Conservation (phyloP, 2,888 invertebrate species). For the Pollenia griseotomentosa region DNA sequence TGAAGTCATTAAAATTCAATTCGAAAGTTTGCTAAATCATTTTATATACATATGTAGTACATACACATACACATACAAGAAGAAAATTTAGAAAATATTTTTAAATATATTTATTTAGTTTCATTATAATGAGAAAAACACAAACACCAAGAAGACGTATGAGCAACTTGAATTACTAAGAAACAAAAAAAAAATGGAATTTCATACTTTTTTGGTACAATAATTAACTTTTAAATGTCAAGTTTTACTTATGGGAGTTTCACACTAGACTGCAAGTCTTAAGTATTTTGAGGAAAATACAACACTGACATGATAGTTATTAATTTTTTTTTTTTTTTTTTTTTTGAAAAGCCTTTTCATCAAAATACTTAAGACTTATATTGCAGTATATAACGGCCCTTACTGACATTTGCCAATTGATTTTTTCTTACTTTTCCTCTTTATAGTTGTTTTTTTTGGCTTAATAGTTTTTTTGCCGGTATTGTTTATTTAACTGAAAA, state of each 20-base stretch:
- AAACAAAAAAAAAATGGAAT: not conserved
- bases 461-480: too few relatives aligned
- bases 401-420: not conserved
- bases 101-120: not conserved
- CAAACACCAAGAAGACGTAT: constrained; percentile 12
- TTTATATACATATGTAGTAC: not conserved
- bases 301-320: too few relatives aligned
- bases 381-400: too few relatives aligned
- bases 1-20: constrained; percentile 66
- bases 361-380: too few relatives aligned
- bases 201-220: too few relatives aligned
- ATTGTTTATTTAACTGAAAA: not conserved
- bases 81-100: not conserved
- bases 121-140: constrained; percentile 3
- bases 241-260: not conserved
- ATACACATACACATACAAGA: not conserved
- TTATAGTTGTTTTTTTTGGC: not conserved
- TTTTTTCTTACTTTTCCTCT: not conserved
- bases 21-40: constrained; percentile 53
- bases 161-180: constrained; percentile 17
- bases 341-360: too few relatives aligned
- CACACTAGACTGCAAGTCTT: too few relatives aligned
- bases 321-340: too few relatives aligned
- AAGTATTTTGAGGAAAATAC: too few relatives aligned
- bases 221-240: not conserved